Base-by-base conservation (phyloP, 2,797 vertebrate genomes). In the Melanotaenia parkinsoni region DNA sequence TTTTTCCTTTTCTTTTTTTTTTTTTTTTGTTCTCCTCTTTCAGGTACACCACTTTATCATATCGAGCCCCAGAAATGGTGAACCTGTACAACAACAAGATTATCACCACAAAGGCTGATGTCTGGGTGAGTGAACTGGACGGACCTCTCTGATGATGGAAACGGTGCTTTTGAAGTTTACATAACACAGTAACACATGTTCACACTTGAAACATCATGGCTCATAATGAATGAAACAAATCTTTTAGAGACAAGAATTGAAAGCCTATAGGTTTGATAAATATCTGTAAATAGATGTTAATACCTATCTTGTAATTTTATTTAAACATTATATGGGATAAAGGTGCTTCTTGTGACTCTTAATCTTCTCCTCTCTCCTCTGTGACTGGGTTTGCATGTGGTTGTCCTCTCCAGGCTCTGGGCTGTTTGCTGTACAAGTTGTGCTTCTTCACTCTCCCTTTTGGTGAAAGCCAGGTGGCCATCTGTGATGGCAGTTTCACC, bases 381-480 rank as follows among this genome's bases (percentile, higher is more conserved):
- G 67, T 51, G 67, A 54, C 4, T 74, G 76, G 74, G 75, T 7
- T n/a, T 79, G 73, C 73, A 72, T 81, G 77, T 77, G 77, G 58
- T 85, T 65, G 67, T 87, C 69, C 50, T 72, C 74, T 84, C 67
- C 84, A 95, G 95, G 98, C 98, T 38, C 94, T 99, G 68, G 98
- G 98, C 84, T 99, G 98, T 91, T 94, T 99, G 89, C 96, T 99
- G 65, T 99, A 99, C 95, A 99, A 99, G 92, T 92, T 99, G 90
- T 98, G 98, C 81, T 99, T 96, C 92, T 99, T 99, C 92, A 99
- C 98, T 54, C 92, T 99, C 90, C 98, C 98, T 0, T 99, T 99
- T 58, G 98, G 98, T 74, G 98, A 99, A 95, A 99, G 98, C 91
- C 98, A 99, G 92, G 98, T 99, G 93, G 98, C 98, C 66, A 99